These are phyloP conservation scores for Chymomyza fuscimana DNA, from an alignment of 2,888 invertebrate species.

Conservation along the genomic window DNA sequence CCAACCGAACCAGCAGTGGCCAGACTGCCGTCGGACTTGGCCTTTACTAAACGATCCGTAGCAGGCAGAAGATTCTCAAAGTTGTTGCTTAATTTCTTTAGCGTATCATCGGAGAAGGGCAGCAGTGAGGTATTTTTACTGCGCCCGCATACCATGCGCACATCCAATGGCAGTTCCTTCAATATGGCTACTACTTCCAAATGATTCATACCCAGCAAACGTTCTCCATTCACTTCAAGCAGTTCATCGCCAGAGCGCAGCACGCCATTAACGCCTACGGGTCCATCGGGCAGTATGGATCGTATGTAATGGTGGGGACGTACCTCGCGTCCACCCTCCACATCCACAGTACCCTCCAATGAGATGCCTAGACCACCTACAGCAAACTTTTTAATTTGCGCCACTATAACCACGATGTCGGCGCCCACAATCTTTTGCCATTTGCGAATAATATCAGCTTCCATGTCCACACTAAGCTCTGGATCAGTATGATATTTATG, in stretches of 20 bases:
- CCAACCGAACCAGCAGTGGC: constrained; percentile 84
- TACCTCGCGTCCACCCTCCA: constrained; percentile 97
- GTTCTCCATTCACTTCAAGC: constrained; percentile 94
- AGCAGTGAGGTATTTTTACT: constrained; percentile 79
- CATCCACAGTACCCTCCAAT: constrained; percentile 98
- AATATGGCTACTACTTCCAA: constrained; percentile 95
- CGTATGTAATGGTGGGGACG: constrained; percentile 99
- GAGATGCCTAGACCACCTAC: constrained; percentile 98
- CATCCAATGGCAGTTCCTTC: constrained; percentile 93
- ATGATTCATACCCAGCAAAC: constrained; percentile 93
- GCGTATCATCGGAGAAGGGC: constrained; percentile 78
- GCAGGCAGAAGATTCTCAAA: constrained; percentile 82
- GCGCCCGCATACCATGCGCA: constrained; percentile 93
- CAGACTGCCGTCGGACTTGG: constrained; percentile 94
- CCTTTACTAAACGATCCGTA: constrained; percentile 89
- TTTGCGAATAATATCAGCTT: constrained; percentile 89
- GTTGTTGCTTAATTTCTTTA: constrained; percentile 82
- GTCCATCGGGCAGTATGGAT: constrained; percentile 97
- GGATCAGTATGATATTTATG: constrained; percentile 79
- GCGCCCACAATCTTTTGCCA: constrained; percentile 91
- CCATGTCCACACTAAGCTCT: constrained; percentile 85
- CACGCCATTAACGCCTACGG: constrained; percentile 94
- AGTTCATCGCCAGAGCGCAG: constrained; percentile 97
- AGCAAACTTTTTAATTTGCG: constrained; percentile 90
- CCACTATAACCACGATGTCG: constrained; percentile 88